Base-by-base conservation (phyloP, 2,888 invertebrate genomes). In the Lymantria dispar region DNA sequence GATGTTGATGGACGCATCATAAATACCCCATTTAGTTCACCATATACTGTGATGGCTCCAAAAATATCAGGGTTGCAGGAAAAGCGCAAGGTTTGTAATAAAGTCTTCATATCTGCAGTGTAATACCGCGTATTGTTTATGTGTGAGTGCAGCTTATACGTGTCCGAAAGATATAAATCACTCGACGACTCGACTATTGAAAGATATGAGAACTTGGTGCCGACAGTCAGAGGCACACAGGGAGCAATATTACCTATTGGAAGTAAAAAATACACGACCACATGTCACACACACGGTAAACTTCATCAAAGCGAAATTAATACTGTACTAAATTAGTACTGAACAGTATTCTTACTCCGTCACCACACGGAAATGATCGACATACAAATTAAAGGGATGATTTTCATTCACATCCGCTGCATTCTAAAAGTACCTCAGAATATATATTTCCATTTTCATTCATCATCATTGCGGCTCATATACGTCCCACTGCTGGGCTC, bases 91-190 rank as follows among this genome's bases (percentile, higher is more conserved):
- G 50, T 41, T 52, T 41, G 47, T 58, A 60, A 65, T 63, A 66
- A 55, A 66, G 53, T 14, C 42, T 47, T 56, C 42, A 46, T 54
- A 44, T 49, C 47, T 42, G 42, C 42, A 15, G 48, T 43, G 44
- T 43, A 50, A 54, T 49, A 63, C 64, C 69, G 58, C 63, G 30
- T 31, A 51, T 47, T 14, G 50, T 52, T 47, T 45, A 50, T 47
- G 54, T 52, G 48, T 45, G 53, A 45, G 54, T 36, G 14, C 14
- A 42, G 48, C 44, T 46, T 63, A 62, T 62, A 60, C 68, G 72
- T 71, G 76, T 74, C 78, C 74, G 72, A 62, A 70, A 68, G 62
- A 69, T 64, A 83, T 86, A 86, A 84, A 85, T 86, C 86, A 85
- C 68, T 70, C 62, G 63, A 55, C 68, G 55, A 60, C 60, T 63